Percentiles rank a stretch among this genome's conserved stretches.
These are phyloP conservation scores for Phalacrocorax pelagicus DNA, from an alignment of 2,113 vertebrate species.

Conservation along the genomic window DNA sequence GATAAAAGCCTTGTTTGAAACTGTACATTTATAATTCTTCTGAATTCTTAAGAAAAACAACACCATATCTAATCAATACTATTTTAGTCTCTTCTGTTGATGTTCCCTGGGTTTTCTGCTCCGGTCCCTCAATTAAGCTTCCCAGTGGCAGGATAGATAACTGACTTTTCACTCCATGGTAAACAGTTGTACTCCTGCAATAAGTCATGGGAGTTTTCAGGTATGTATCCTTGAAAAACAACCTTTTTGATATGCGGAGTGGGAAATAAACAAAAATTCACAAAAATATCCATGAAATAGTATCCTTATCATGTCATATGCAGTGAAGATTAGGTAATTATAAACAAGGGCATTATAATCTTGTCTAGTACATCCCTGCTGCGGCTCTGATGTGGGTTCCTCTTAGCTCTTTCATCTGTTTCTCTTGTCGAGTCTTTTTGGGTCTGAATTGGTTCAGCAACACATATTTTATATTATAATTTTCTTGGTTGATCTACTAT, in stretches of 20 bases:
- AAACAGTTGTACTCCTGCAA: not conserved
- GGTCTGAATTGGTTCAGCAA: not conserved
- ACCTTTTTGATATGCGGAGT: not conserved
- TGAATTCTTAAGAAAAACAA: not conserved
- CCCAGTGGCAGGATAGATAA: accelerated
- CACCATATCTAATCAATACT: not conserved
- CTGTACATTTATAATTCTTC: not conserved
- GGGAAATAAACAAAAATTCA: not conserved
- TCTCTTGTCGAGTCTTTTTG: not conserved
- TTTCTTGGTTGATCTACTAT: not conserved
- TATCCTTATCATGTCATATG: not conserved
- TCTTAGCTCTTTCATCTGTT: not conserved
- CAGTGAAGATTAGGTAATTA: not conserved
- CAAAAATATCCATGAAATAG: not conserved
- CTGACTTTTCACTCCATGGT: not conserved
- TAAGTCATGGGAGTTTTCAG: not conserved
- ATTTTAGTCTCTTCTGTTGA: not conserved
- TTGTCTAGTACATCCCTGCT: not conserved
- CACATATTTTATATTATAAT: not conserved
- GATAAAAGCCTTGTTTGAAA: not conserved
- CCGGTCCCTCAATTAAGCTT: not conserved
- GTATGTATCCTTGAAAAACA: not conserved
- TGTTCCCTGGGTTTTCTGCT: not conserved
- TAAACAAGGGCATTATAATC: not conserved
- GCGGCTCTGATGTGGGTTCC: accelerated